Conservation (phyloP, 2,888 invertebrate species). For the Liopterus haemorrhoidalis region DNA sequence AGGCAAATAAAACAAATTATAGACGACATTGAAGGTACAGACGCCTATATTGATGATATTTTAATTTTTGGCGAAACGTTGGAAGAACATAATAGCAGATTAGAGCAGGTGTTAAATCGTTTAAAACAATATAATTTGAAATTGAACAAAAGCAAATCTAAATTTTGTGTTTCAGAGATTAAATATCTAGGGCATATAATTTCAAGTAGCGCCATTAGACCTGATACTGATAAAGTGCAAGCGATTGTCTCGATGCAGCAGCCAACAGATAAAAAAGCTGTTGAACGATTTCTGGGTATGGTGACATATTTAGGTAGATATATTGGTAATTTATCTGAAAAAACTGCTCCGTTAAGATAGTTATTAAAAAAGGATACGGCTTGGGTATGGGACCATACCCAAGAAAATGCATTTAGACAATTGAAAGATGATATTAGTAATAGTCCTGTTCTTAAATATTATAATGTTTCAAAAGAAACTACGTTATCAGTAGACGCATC, state of each 20-base stretch:
- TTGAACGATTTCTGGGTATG: slow-evolving; percentile 31
- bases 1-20: too few relatives aligned
- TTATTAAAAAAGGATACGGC: slow-evolving; percentile 25
- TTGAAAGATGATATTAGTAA: neutral
- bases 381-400: neutral
- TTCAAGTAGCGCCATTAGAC: slow-evolving; percentile 7
- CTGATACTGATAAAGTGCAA: slow-evolving; percentile 23
- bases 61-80: too few relatives aligned
- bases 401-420: neutral
- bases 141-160: slow-evolving; percentile 3
- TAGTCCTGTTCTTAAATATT: neutral
- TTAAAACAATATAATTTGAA: neutral
- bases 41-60: too few relatives aligned
- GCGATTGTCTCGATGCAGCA: slow-evolving; percentile 22
- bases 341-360: slow-evolving; percentile 25
- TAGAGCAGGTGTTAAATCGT: neutral
- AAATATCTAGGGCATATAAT: neutral
- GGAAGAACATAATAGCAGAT: slow-evolving; percentile 2
- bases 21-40: too few relatives aligned
- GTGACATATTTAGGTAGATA: slow-evolving; percentile 29
- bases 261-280: slow-evolving; percentile 24
- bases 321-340: slow-evolving; percentile 28
- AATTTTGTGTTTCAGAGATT: slow-evolving; percentile 1
- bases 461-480: neutral
- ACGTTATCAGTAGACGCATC: slow-evolving; percentile 29